Evolutionary conservation across 2,888 invertebrate genomes (phyloP).

Genomic region (Stenodera caucasica): DNA sequence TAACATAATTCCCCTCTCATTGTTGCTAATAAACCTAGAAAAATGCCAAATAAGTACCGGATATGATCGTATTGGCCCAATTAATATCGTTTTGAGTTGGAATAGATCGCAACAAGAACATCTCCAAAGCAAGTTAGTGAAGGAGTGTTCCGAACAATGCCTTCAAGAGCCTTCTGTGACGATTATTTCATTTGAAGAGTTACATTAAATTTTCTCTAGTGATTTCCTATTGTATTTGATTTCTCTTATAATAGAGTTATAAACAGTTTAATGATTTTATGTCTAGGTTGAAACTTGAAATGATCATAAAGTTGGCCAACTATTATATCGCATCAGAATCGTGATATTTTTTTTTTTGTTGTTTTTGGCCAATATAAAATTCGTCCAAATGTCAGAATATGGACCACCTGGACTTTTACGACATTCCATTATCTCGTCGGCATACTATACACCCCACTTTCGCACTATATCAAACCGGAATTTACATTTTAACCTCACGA

Average conservation of each 20-base stretch:
- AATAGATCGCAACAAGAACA: too few relatives aligned
- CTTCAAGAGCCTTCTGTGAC: constrained; percentile 6
- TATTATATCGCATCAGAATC: too few relatives aligned
- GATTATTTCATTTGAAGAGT: constrained; percentile 15
- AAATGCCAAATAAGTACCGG: too few relatives aligned
- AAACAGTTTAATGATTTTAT: constrained; percentile 41
- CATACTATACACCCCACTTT: constrained; percentile 12
- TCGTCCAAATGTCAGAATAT: too few relatives aligned
- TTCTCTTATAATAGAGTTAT: constrained; percentile 28
- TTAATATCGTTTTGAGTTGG: too few relatives aligned
- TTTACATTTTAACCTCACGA: constrained; percentile 27
- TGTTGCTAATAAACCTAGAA: too few relatives aligned
- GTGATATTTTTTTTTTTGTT: too few relatives aligned
- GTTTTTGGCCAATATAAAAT: too few relatives aligned
- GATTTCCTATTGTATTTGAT: constrained; percentile 27
- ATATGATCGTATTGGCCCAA: too few relatives aligned
- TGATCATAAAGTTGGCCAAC: constrained; percentile 41
- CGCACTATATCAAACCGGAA: constrained; percentile 8
- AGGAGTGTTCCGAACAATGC: neutral
- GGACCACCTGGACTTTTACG: constrained; percentile 38
- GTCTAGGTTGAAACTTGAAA: constrained; percentile 37
- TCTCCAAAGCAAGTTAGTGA: too few relatives aligned
- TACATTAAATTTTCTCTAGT: constrained; percentile 23
- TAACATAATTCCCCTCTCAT: neutral
- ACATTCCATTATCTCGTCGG: constrained; percentile 13